Evolutionary conservation across 2,888 invertebrate genomes (phyloP).

Genomic region (Labia minor): DNA sequence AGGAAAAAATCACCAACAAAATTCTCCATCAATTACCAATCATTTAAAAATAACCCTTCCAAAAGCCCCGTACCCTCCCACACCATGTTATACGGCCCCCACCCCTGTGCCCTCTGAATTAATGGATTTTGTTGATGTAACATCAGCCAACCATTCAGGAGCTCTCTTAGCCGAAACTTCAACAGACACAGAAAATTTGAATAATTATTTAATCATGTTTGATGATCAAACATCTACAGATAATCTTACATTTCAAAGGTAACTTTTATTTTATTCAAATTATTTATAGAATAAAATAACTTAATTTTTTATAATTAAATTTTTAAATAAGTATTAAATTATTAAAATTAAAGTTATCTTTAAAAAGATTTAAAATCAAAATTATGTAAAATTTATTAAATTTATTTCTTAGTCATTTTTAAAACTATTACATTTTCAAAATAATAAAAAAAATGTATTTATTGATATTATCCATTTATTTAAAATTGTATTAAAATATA

Average conservation of each 20-base stretch:
- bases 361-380: too few species aligned
- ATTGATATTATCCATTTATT: too few species aligned
- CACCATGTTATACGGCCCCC: conserved; percentile 36
- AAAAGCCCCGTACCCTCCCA: neutral
- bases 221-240: neutral
- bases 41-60: neutral
- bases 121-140: conserved; percentile 46
- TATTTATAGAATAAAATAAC: too few species aligned
- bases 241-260: neutral
- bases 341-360: too few species aligned
- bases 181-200: neutral
- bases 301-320: too few species aligned
- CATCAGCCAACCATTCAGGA: neutral
- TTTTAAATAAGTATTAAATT: too few species aligned
- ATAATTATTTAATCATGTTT: neutral
- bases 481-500: too few species aligned
- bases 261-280: neutral
- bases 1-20: conserved; percentile 36
- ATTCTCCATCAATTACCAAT: conserved; percentile 30
- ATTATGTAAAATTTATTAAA: too few species aligned
- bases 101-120: conserved; percentile 62
- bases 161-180: neutral
- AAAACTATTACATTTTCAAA: too few species aligned
- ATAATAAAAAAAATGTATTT: too few species aligned
- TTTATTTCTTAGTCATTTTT: neutral